These are phyloP conservation scores for Pungitius pungitius DNA, from an alignment of 2,113 vertebrate genomes.

Conservation along the genomic window DNA sequence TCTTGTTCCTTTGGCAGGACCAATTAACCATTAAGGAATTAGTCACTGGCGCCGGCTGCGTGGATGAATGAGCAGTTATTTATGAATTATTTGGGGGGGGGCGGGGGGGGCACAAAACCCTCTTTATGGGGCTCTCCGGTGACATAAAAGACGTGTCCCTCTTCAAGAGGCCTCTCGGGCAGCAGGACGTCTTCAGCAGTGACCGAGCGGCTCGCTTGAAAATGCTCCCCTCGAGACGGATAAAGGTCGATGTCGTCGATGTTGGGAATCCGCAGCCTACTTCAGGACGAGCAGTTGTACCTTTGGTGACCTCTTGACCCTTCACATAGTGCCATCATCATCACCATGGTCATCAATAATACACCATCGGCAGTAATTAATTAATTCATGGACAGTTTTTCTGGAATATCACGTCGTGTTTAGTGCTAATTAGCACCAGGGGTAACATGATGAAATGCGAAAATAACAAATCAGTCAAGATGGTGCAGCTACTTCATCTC, in stretches of 20 bases:
- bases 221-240: background rate
- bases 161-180: slow-evolving; percentile 3
- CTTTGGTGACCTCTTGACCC: background rate
- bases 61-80: background rate
- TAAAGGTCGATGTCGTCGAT: background rate
- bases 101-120: background rate
- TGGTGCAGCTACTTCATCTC: too few species aligned
- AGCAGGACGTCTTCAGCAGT: slow-evolving; percentile 14
- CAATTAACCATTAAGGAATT: slow-evolving; percentile 28
- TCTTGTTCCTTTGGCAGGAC: background rate
- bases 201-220: slow-evolving; percentile 20
- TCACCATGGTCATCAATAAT: background rate
- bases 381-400: too few species aligned
- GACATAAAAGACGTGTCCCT: slow-evolving; percentile 13
- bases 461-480: background rate
- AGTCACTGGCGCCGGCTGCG: slow-evolving; percentile 5
- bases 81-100: background rate
- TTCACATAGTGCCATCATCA: too few species aligned
- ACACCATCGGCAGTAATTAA: background rate
- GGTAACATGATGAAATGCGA: background rate
- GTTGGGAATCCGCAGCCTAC: background rate
- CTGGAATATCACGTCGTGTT: background rate
- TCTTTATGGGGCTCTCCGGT: slow-evolving; percentile 21
- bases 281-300: background rate
- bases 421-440: background rate